Evolutionary conservation across 2,113 vertebrate species (phyloP).

Genomic region (Amphilophus citrinellus): DNA sequence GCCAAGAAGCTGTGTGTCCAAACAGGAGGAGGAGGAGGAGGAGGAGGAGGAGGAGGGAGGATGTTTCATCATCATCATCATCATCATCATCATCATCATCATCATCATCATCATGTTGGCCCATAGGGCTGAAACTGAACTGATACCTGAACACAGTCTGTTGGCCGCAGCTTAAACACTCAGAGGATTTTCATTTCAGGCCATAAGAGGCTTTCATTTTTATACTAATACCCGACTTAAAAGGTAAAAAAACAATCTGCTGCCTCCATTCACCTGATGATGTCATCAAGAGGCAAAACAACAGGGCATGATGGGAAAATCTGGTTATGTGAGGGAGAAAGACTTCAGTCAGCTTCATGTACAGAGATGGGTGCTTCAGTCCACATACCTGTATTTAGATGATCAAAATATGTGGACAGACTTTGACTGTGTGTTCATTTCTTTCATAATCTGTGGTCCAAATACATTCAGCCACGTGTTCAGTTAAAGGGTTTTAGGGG

Average conservation of each 20-base stretch:
- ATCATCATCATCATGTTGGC: slow-evolving; percentile 12
- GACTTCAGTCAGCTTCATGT: not conserved
- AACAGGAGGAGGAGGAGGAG: not conserved
- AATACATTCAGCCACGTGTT: too few species aligned
- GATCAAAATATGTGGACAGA: not conserved
- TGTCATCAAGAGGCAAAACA: slow-evolving; percentile 47
- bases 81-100: slow-evolving; percentile 11
- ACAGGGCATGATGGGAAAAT: slow-evolving; percentile 45
- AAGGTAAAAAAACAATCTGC: slow-evolving; percentile 71
- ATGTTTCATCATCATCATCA: not conserved
- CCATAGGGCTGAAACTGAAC: slow-evolving; percentile 26
- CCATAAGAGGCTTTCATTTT: slow-evolving; percentile 74
- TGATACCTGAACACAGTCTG: slow-evolving; percentile 66
- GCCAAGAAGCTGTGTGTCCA: slow-evolving; percentile 34
- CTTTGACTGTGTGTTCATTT: too few species aligned
- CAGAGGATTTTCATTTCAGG: slow-evolving; percentile 70
- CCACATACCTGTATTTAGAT: not conserved
- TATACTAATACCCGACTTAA: slow-evolving; percentile 69
- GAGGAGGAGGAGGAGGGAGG: not conserved
- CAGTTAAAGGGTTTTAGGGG: too few species aligned
- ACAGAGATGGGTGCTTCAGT: not conserved
- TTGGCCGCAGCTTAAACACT: slow-evolving; percentile 57
- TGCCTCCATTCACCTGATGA: slow-evolving; percentile 67
- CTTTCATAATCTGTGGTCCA: too few species aligned
- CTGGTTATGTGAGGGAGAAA: slow-evolving; percentile 4